A percentile compares a stretch with the other conserved stretches of the same genome.
phyloP scores from a whole-genome alignment of 2,113 vertebrate species.

The Malaclemys terrapin region DNA sequence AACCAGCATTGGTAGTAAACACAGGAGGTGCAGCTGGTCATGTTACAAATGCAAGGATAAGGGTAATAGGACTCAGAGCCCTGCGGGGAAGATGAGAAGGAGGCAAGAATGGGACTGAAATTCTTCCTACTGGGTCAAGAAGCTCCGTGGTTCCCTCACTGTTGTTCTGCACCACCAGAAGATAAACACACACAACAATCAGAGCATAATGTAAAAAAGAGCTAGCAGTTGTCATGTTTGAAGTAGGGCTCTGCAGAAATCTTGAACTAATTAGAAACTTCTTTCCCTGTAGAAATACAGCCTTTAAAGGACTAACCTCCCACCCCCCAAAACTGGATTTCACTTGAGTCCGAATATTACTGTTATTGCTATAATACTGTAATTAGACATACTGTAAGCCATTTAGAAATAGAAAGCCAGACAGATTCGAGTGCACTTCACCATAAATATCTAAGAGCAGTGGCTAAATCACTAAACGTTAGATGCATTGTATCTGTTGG shows the following conservation, averaged over 20 bases:
- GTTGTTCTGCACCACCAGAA: background rate
- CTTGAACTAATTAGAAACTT: background rate
- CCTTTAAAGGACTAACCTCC: background rate
- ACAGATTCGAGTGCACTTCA: background rate
- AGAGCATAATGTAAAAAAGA: background rate
- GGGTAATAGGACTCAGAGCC: background rate
- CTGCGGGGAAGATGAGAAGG: background rate
- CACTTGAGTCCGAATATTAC: background rate
- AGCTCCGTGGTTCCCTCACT: background rate
- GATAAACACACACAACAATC: background rate
- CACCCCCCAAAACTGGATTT: background rate
- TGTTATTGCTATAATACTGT: background rate
- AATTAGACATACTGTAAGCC: background rate
- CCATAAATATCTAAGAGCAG: background rate
- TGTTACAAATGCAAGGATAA: background rate
- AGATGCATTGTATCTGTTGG: background rate
- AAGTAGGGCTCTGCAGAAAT: background rate
- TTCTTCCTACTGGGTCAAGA: background rate
- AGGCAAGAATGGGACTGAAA: background rate
- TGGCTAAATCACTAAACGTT: background rate
- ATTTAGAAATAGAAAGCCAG: background rate
- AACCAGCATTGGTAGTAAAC: background rate
- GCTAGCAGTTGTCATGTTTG: accelerated
- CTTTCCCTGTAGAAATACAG: accelerated
- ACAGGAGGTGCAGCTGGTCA: background rate